Evolutionary conservation across 2,113 vertebrate genomes (phyloP), one percentile per base, ranked within the genome.

Genomic region (Nothoprocta pentlandii): DNA sequence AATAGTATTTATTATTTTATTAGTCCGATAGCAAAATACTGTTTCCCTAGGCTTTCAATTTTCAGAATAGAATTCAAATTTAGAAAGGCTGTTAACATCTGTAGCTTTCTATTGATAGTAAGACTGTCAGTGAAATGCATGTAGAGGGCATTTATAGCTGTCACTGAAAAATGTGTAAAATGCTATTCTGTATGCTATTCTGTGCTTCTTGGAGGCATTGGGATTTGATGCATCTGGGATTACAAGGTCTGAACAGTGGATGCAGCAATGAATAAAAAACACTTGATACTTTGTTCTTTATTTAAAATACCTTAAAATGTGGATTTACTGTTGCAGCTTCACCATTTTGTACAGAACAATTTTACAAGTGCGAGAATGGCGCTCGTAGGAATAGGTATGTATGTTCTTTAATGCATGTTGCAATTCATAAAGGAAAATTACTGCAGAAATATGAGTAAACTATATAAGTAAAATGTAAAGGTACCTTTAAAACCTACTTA

Each of bases 361-460:
- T 99, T 99, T 97, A 99, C 98, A 83, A 98, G 98, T 93, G 95
- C 98, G 36, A 98, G 98, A 95, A 99, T 99, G 98, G 98, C 98
- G 91, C 98, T 99, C 23, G 97, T 99, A 88, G 99, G 99, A 94
- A 97, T 99, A 79, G 99, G 99, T 99, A 98, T 87, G 97, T 96
- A 64, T 42, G 6, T 81, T 54, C 58, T 30, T 77, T 56, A 73
- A 36, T n/a, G 47, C 49, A 8, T 49, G 17, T 26, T 71, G 14
- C 64, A 42, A 42, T 36, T 49, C 22, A 1, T 47, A n/a, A 47
- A 21, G 47, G 68, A 64, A 49, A 92, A 32, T 41, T 63, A 11
- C 34, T 9, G 30, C 6, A 78, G 47, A 66, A 47, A 49, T 41
- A 12, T 4, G 54, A 90, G 14, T 81, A 78, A 20, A 77, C 46